A percentile compares a stretch with the other conserved stretches of the same genome.
phyloP scores from a whole-genome alignment of 2,797 vertebrate species.

The Erpetoichthys calabaricus region DNA sequence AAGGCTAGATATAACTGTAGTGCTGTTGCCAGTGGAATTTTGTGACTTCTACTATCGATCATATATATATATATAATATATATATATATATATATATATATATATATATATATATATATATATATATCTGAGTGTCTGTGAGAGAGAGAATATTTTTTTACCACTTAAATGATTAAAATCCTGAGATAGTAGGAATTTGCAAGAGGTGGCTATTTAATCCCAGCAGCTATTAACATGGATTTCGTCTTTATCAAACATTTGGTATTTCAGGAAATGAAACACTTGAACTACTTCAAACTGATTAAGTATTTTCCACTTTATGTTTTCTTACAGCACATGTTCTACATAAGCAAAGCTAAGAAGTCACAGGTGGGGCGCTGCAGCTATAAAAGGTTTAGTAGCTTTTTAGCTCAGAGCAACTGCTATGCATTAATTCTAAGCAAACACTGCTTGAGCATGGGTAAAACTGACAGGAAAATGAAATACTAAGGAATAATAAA shows the following conservation, averaged over 20 bases:
- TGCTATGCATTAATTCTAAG: too few relatives aligned
- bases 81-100: too few relatives aligned
- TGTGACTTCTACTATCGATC: too few relatives aligned
- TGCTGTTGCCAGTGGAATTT: too few relatives aligned
- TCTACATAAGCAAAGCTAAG: slow-evolving; percentile 33
- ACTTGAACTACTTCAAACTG: slow-evolving; percentile 36
- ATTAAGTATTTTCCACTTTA: slow-evolving; percentile 26
- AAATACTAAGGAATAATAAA: too few relatives aligned
- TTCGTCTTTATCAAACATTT: slow-evolving; percentile 26
- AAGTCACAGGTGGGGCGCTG: slow-evolving; percentile 35
- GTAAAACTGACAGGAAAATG: too few relatives aligned
- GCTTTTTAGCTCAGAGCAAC: too few relatives aligned
- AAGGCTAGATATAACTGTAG: too few relatives aligned
- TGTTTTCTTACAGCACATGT: slow-evolving; percentile 38
- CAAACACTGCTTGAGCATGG: too few relatives aligned
- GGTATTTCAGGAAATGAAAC: slow-evolving; percentile 59
- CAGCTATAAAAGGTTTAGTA: too few relatives aligned
- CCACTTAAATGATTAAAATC: slow-evolving; percentile 21
- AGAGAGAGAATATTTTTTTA: slow-evolving; percentile 22
- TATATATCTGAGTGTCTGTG: neutral
- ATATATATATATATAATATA: too few relatives aligned
- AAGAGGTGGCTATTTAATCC: slow-evolving; percentile 15
- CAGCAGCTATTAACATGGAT: slow-evolving; percentile 16
- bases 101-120: too few relatives aligned
- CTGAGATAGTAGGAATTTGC: slow-evolving; percentile 15